Evolutionary conservation across 2,888 invertebrate genomes (phyloP), one percentile per base, ranked within the genome.

Genomic region (Synanthedon andrenaeformis): DNA sequence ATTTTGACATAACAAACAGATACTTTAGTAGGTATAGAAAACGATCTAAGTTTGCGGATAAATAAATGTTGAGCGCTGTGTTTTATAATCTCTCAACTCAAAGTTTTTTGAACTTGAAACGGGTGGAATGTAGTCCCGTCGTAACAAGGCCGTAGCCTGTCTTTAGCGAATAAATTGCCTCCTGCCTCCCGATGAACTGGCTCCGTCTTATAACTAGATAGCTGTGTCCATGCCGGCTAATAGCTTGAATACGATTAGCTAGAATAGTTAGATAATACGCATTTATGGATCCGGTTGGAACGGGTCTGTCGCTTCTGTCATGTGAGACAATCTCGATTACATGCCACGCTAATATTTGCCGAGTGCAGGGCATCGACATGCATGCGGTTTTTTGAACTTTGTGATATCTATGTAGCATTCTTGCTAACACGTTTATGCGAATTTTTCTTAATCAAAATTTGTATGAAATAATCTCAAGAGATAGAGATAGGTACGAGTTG

Each of bases 131-230:
- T 71, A 65, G 81, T 74, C 76, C 67, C 62, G 72, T 69, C 69
- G 65, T 60, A 62, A 73, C 77, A 76, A 79, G 80, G 76, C 72
- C 75, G 72, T 65, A 75, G 72, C 69, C 70, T 76, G 76, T 78
- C 79, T 77, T 77, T 78, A 79, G 75, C 74, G 75, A 76, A 82
- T 84, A 85, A 84, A 84, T 82, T 79, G 80, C 80, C 57, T 64
- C 70, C 65, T 79, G 80, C 79, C 57, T 64, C 71, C 66, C 69
- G 74, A 72, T 74, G 78, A 77, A 79, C 82, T 74, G 78, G 83
- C 74, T 79, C 58, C 59, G 65, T 63, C 57, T 61, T 69, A 66
- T 65, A 71, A 49, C 49, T 49, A 49, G 35, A 35, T 35, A 35
- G 45, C 23, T 49, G 70, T 69, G 64, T 69, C 70, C 68, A 63